These are phyloP conservation scores for Penaeus monodon DNA, from an alignment of 2,888 invertebrate species.

Conservation along the genomic window DNA sequence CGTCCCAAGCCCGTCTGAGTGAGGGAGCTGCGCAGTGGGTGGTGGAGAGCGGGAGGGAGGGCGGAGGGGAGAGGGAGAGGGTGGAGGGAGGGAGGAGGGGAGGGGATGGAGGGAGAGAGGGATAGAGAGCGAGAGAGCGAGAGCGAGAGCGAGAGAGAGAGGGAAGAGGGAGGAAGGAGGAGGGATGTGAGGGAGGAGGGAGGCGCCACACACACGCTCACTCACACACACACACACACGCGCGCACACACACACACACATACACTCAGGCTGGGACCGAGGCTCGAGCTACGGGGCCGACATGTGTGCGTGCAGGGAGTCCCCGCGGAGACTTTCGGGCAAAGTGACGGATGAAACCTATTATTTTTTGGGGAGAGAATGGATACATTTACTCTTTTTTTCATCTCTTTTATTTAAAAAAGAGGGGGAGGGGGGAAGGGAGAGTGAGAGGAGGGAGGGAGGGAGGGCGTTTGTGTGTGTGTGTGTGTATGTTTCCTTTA, in stretches of 20 bases:
- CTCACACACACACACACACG: background rate
- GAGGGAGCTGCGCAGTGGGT: background rate
- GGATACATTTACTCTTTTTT: too few relatives aligned
- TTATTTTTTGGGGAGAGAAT: too few relatives aligned
- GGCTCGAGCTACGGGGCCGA: too few relatives aligned
- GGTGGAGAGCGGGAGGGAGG: background rate
- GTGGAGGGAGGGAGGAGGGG: too few relatives aligned
- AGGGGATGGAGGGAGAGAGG: background rate
- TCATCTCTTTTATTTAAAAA: too few relatives aligned
- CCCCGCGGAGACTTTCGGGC: too few relatives aligned
- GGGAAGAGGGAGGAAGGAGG: background rate
- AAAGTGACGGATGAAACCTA: constrained; percentile 2
- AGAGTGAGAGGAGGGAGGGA: too few relatives aligned
- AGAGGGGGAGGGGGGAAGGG: too few relatives aligned
- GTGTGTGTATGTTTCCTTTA: too few relatives aligned
- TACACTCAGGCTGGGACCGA: too few relatives aligned
- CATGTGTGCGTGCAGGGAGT: too few relatives aligned
- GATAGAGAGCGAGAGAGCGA: background rate
- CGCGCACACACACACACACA: background rate
- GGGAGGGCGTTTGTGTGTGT: too few relatives aligned
- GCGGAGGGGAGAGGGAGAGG: background rate
- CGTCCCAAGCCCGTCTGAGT: background rate
- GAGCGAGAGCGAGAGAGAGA: background rate
- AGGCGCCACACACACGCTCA: constrained; percentile 13
- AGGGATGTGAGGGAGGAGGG: background rate